phyloP scores from a whole-genome alignment of 2,797 vertebrate genomes.

The Syngnathus rostellatus region DNA sequence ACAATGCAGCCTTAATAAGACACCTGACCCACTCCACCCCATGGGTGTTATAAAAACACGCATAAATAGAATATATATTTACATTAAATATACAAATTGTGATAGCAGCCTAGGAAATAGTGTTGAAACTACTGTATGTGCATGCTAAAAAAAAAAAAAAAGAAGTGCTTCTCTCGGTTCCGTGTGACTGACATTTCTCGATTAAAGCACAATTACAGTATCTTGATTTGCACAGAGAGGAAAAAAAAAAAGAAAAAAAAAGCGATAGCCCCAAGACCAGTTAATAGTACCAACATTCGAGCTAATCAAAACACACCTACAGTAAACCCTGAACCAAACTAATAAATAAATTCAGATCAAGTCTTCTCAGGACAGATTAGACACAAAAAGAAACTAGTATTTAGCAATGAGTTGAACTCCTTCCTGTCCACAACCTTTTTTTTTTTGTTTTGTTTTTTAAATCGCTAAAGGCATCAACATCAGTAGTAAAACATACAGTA shows the following conservation, averaged over 20 bases:
- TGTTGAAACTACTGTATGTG: constrained; percentile 69
- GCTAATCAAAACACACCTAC: constrained; percentile 51
- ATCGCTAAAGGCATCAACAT: constrained; percentile 40
- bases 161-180: constrained; percentile 75
- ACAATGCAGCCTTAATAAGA: constrained; percentile 49
- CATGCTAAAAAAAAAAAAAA: constrained; percentile 55
- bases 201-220: constrained; percentile 66
- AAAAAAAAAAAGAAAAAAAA: constrained; percentile 29
- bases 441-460: not conserved
- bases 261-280: constrained; percentile 53
- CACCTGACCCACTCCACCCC: constrained; percentile 41
- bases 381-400: constrained; percentile 48
- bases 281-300: constrained; percentile 64
- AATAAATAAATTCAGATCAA: constrained; percentile 80
- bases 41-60: constrained; percentile 47
- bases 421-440: constrained; percentile 13
- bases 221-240: constrained; percentile 61
- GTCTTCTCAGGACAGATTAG: constrained; percentile 78
- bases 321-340: constrained; percentile 76
- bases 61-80: constrained; percentile 77
- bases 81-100: constrained; percentile 77
- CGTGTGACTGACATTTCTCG: constrained; percentile 60
- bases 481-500: constrained; percentile 60
- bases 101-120: constrained; percentile 80
- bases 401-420: not conserved